Conservation (phyloP, 2,888 invertebrate genomes). For the Oligia strigilis region DNA sequence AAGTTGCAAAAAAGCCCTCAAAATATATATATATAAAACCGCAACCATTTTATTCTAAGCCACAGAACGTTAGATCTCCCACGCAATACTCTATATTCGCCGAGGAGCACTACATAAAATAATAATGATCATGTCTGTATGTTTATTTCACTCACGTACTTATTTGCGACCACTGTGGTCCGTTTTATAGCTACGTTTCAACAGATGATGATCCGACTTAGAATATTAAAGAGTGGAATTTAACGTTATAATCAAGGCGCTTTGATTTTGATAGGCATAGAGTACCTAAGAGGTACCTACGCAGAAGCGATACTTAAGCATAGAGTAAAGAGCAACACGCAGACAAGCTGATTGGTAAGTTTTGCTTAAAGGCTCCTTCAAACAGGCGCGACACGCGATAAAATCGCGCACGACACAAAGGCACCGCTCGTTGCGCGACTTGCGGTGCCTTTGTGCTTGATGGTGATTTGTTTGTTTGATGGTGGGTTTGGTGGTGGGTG, state of each 20-base stretch:
- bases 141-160: slow-evolving; percentile 64
- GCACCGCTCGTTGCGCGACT: too few relatives aligned
- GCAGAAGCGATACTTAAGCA: slow-evolving; percentile 1
- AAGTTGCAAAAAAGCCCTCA: not conserved
- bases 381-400: too few relatives aligned
- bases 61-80: slow-evolving; percentile 42
- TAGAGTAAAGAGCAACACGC: not conserved
- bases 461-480: too few relatives aligned
- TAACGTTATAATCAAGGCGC: slow-evolving; percentile 62
- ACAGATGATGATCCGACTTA: slow-evolving; percentile 63
- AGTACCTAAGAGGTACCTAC: too few relatives aligned
- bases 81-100: slow-evolving; percentile 57
- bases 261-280: slow-evolving; percentile 32
- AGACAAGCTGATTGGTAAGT: not conserved
- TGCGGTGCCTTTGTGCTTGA: too few relatives aligned
- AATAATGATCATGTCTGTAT: slow-evolving; percentile 52
- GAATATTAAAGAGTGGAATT: slow-evolving; percentile 68
- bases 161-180: slow-evolving; percentile 67
- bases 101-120: slow-evolving; percentile 58
- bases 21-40: slow-evolving; percentile 25
- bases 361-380: not conserved
- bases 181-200: slow-evolving; percentile 65
- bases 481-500: too few relatives aligned
- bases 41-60: slow-evolving; percentile 12
- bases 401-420: too few relatives aligned